phyloP scores from a whole-genome alignment of 2,888 invertebrate species.

The Gari tellinella region DNA sequence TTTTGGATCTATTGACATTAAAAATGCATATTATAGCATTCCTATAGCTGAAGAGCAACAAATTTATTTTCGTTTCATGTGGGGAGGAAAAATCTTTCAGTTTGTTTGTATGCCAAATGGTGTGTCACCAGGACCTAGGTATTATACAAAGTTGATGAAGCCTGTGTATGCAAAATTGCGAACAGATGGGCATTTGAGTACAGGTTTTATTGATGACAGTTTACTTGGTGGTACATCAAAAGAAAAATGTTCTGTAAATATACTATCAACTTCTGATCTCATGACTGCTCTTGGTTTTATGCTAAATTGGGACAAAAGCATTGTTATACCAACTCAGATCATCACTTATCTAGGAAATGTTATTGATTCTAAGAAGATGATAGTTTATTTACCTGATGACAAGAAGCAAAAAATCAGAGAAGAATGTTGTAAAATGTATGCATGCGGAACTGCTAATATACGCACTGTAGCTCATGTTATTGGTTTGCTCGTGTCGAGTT shows the following conservation, averaged over 20 bases:
- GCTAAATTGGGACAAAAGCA: constrained; percentile 42
- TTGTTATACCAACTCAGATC: constrained; percentile 35
- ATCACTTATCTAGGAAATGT: constrained; percentile 41
- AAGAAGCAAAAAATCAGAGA: constrained; percentile 25
- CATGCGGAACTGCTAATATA: constrained; percentile 16
- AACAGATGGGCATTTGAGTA: constrained; percentile 26
- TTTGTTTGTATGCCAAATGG: constrained; percentile 50
- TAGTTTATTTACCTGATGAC: constrained; percentile 37
- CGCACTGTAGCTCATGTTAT: constrained; percentile 35
- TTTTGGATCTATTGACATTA: constrained; percentile 39
- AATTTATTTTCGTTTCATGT: constrained; percentile 47
- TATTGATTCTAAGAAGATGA: constrained; percentile 47
- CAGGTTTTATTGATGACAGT: constrained; percentile 63
- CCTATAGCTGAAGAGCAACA: constrained; percentile 29
- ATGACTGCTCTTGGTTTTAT: constrained; percentile 35
- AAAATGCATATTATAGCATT: constrained; percentile 46
- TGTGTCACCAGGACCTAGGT: constrained; percentile 36
- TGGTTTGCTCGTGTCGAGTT: constrained; percentile 37
- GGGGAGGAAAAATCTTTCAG: constrained; percentile 42
- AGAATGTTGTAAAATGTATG: constrained; percentile 10
- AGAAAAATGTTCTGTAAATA: constrained; percentile 25
- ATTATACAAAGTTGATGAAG: constrained; percentile 61
- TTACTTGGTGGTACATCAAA: constrained; percentile 16
- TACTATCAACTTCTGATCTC: constrained; percentile 7
- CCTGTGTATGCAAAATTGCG: constrained; percentile 52